Evolutionary conservation across 2,797 vertebrate species (phyloP).

Genomic region (Poliocrania exsul): DNA sequence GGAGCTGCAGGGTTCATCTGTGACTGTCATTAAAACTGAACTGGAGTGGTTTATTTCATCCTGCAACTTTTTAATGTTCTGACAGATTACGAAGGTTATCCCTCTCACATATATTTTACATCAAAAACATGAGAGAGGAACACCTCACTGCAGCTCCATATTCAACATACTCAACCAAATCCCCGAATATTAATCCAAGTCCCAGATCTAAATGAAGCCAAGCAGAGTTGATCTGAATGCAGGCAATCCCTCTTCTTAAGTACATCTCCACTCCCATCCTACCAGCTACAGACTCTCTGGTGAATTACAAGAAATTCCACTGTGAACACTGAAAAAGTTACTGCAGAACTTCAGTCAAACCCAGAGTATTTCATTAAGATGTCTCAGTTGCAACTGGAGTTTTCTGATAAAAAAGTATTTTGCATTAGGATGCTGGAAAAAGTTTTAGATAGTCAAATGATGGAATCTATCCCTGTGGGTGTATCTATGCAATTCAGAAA

Average conservation of each 20-base stretch:
- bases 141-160: background rate
- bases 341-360: background rate
- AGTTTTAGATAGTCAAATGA: background rate
- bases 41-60: slow-evolving; percentile 3
- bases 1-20: background rate
- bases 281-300: background rate
- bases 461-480: background rate
- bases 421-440: background rate
- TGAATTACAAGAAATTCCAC: background rate
- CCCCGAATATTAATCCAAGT: background rate
- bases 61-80: background rate
- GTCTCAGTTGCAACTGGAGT: background rate
- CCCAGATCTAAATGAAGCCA: background rate
- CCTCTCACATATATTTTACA: slow-evolving; percentile 47
- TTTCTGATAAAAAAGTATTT: slow-evolving; percentile 4
- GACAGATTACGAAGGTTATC: background rate
- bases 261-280: background rate
- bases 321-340: background rate
- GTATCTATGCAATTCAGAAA: background rate
- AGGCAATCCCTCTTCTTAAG: background rate
- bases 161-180: background rate
- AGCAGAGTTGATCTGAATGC: background rate
- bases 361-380: background rate
- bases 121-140: background rate
- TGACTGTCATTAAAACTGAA: slow-evolving; percentile 23